These are phyloP conservation scores for Metacarcinus magister DNA, from an alignment of 2,888 invertebrate genomes.

Conservation along the genomic window DNA sequence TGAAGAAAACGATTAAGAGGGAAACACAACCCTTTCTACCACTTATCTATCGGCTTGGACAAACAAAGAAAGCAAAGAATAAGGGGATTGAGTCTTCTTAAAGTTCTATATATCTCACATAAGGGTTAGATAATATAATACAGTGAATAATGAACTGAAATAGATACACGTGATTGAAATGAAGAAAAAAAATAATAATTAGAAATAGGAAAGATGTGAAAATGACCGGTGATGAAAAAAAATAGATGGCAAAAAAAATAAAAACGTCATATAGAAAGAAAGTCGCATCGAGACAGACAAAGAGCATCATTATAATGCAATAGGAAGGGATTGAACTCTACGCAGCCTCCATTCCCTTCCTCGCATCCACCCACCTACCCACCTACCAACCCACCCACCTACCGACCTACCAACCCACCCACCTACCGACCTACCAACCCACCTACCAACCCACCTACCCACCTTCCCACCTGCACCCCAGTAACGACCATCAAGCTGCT, in stretches of 20 bases:
- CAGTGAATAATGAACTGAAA: background rate
- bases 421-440: background rate
- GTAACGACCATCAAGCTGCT: constrained; percentile 1
- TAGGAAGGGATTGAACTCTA: background rate
- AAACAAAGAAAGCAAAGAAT: background rate
- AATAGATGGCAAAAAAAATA: background rate
- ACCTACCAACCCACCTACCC: background rate
- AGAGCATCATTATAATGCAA: constrained; percentile 28
- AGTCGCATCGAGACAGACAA: background rate
- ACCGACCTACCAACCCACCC: background rate
- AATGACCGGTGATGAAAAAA: background rate
- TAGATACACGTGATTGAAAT: background rate
- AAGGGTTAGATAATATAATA: background rate
- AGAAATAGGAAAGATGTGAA: too few species aligned
- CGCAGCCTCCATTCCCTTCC: background rate
- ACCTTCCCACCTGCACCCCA: background rate
- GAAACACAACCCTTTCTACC: background rate
- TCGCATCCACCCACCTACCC: too few species aligned
- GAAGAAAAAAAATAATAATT: background rate
- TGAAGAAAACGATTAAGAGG: background rate
- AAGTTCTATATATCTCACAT: background rate
- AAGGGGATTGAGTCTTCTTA: background rate
- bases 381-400: too few species aligned
- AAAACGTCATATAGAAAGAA: background rate
- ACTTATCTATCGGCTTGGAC: background rate